These are phyloP conservation scores for Nesoenas mayeri DNA, from an alignment of 2,113 vertebrate genomes.

Conservation along the genomic window DNA sequence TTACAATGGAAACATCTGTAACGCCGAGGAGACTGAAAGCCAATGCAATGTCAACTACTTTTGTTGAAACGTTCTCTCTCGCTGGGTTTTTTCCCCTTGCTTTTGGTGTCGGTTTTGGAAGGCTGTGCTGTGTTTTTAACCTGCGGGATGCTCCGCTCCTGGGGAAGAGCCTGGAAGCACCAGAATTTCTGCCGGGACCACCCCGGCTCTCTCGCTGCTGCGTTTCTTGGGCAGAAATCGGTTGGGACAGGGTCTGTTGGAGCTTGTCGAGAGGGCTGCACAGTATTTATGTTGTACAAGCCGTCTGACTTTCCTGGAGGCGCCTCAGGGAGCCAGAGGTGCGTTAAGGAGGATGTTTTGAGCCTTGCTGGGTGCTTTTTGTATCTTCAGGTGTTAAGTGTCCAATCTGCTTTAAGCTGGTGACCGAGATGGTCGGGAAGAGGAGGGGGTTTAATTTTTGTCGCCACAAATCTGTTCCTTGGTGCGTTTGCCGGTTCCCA, in stretches of 20 bases:
- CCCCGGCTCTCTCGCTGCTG: not conserved
- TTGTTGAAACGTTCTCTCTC: conserved; percentile 51
- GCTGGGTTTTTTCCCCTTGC: not conserved
- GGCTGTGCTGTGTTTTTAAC: not conserved
- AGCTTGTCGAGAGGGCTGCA: not conserved
- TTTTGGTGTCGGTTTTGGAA: conserved; percentile 6
- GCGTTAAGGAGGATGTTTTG: not conserved
- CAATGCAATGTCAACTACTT: not conserved
- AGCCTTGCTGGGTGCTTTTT: not conserved
- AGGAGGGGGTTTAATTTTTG: not conserved
- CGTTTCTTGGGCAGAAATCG: not conserved
- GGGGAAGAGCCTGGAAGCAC: not conserved
- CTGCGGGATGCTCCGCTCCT: not conserved
- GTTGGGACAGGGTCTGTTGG: no score
- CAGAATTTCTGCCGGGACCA: not conserved
- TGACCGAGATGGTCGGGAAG: not conserved
- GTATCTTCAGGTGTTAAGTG: not conserved
- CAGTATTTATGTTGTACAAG: not conserved
- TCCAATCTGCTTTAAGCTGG: not conserved
- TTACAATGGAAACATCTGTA: conserved; percentile 48
- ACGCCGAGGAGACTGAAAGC: not conserved
- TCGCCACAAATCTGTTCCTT: not conserved
- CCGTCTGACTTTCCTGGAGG: not conserved
- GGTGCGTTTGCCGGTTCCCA: not conserved
- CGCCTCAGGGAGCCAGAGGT: not conserved